Percentiles rank a stretch among this genome's conserved stretches.
Evolutionary conservation across 2,888 invertebrate genomes (phyloP).

Genomic region (Dryobota labecula): DNA sequence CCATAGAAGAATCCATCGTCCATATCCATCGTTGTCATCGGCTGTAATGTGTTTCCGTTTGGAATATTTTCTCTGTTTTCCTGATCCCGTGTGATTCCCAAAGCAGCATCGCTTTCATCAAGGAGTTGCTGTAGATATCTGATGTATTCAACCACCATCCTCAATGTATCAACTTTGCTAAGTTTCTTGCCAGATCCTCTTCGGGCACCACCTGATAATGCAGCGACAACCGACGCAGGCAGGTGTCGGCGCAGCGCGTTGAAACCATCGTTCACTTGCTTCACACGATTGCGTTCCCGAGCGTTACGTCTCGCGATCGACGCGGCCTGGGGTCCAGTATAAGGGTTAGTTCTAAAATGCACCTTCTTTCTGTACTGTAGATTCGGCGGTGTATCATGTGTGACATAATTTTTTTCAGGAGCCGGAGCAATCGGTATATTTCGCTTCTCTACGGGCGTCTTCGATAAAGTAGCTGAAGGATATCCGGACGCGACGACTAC

Average conservation of each 20-base stretch:
- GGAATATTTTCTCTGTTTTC: slow-evolving; percentile 88
- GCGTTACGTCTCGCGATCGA: slow-evolving; percentile 98
- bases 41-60: slow-evolving; percentile 78
- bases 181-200: slow-evolving; percentile 96
- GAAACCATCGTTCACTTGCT: slow-evolving; percentile 98
- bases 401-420: slow-evolving; percentile 89
- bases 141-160: slow-evolving; percentile 97
- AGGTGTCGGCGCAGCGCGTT: slow-evolving; percentile 96
- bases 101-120: slow-evolving; percentile 92
- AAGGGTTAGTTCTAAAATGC: slow-evolving; percentile 92
- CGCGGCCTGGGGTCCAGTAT: slow-evolving; percentile 93
- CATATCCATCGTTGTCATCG: slow-evolving; percentile 87
- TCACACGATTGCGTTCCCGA: slow-evolving; percentile 98
- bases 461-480: slow-evolving; percentile 86
- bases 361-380: slow-evolving; percentile 93
- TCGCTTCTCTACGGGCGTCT: slow-evolving; percentile 87
- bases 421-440: slow-evolving; percentile 91
- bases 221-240: slow-evolving; percentile 94
- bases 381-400: slow-evolving; percentile 89
- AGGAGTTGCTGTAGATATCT: slow-evolving; percentile 95
- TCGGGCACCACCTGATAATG: slow-evolving; percentile 91
- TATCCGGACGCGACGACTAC: slow-evolving; percentile 91
- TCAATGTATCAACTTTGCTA: slow-evolving; percentile 96
- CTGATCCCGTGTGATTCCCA: slow-evolving; percentile 86
- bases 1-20: slow-evolving; percentile 89